A percentile compares a stretch with the other conserved stretches of the same genome.
These are phyloP conservation scores for Eutolmus rufibarbis DNA, from an alignment of 2,888 invertebrate species.

Conservation along the genomic window DNA sequence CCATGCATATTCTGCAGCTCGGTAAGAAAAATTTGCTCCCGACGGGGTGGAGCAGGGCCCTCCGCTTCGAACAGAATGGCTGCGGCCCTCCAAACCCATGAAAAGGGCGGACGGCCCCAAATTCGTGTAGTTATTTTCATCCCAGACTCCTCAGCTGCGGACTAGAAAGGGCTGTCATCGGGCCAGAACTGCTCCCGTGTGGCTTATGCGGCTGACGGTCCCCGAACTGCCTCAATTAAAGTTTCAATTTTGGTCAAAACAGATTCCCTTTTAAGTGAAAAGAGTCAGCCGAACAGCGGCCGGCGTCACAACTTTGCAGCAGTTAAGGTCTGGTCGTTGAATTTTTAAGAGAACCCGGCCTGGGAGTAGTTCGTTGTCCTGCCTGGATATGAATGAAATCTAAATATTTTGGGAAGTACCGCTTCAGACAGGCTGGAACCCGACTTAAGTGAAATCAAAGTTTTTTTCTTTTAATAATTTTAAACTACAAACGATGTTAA, in stretches of 20 bases:
- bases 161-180: background rate
- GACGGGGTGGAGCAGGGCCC: background rate
- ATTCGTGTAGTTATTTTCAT: background rate
- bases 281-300: background rate
- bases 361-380: background rate
- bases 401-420: background rate
- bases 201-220: background rate
- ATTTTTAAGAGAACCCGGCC: background rate
- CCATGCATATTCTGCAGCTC: background rate
- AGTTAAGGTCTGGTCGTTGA: background rate
- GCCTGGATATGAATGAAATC: background rate
- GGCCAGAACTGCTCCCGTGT: background rate
- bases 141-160: background rate
- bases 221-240: background rate
- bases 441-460: background rate
- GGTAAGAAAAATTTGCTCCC: background rate
- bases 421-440: background rate
- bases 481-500: background rate
- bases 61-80: background rate
- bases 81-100: background rate
- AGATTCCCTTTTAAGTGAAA: background rate
- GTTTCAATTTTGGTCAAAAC: conserved; percentile 5
- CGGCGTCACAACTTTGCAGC: background rate
- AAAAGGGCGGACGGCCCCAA: background rate
- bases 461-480: background rate